These are phyloP conservation scores for Crotalus helleri DNA, from an alignment of 2,113 vertebrate species.

Conservation along the genomic window DNA sequence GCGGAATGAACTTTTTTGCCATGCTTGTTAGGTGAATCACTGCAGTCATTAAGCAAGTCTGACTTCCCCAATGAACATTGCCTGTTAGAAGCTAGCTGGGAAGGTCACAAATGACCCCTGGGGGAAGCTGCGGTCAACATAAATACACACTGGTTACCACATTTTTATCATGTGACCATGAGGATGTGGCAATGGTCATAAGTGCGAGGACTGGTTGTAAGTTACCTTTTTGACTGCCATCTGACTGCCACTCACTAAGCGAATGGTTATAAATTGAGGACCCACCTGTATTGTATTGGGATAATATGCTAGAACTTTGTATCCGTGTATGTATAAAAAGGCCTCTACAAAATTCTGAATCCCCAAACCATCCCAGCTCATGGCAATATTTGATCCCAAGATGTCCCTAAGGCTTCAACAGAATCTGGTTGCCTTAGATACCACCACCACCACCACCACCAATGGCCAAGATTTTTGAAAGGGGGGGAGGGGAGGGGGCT, in stretches of 20 bases:
- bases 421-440: background rate
- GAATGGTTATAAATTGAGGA: background rate
- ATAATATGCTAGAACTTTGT: background rate
- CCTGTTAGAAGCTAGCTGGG: background rate
- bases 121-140: background rate
- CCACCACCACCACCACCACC: background rate
- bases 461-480: background rate
- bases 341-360: background rate
- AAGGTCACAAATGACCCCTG: background rate
- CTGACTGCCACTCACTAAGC: background rate
- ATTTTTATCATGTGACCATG: background rate
- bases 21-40: background rate
- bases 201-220: background rate
- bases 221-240: background rate
- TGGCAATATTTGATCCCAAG: background rate
- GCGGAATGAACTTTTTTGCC: background rate
- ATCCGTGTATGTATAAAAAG: background rate
- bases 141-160: background rate
- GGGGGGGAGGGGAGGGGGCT: background rate
- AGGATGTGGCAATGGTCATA: background rate
- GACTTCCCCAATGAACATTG: background rate
- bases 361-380: background rate
- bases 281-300: background rate
- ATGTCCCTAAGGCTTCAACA: background rate
- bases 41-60: background rate